Evolutionary conservation across 2,888 invertebrate species (phyloP).

Genomic region (Aproaerema taeniolella): DNA sequence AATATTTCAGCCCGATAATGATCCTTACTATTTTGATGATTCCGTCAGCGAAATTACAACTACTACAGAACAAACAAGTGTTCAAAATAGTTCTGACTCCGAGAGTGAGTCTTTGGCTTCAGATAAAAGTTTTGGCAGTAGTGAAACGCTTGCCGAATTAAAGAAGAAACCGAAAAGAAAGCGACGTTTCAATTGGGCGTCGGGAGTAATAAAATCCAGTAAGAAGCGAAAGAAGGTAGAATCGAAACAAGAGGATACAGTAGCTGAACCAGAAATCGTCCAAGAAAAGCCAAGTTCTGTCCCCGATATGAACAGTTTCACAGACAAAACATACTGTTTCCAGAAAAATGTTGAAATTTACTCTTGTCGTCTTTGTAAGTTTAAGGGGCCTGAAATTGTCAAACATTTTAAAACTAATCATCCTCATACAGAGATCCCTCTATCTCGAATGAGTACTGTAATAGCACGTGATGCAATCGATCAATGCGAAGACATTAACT

Average conservation of each 20-base stretch:
- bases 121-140: conserved; percentile 44
- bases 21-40: conserved; percentile 62
- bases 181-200: conserved; percentile 44
- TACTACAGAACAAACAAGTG: conserved; percentile 25
- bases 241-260: conserved; percentile 21
- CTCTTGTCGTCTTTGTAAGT: conserved; percentile 79
- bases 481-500: conserved; percentile 64
- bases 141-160: conserved; percentile 39
- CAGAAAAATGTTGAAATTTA: conserved; percentile 48
- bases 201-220: conserved; percentile 58
- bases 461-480: conserved; percentile 74
- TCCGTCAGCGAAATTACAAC: conserved; percentile 40
- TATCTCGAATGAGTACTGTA: conserved; percentile 76
- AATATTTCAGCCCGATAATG: conserved; percentile 29
- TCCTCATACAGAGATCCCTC: conserved; percentile 79
- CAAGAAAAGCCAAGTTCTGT: too few relatives aligned
- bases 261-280: too few relatives aligned
- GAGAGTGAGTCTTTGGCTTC: conserved; percentile 51
- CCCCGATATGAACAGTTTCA: conserved; percentile 48
- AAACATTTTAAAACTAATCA: conserved; percentile 82
- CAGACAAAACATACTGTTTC: conserved; percentile 64
- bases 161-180: conserved; percentile 53
- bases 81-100: conserved; percentile 42
- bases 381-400: conserved; percentile 78
- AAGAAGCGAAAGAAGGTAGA: conserved; percentile 46